Evolutionary conservation across 2,888 invertebrate species (phyloP).

Genomic region (Sinodicranocentrus sp.): DNA sequence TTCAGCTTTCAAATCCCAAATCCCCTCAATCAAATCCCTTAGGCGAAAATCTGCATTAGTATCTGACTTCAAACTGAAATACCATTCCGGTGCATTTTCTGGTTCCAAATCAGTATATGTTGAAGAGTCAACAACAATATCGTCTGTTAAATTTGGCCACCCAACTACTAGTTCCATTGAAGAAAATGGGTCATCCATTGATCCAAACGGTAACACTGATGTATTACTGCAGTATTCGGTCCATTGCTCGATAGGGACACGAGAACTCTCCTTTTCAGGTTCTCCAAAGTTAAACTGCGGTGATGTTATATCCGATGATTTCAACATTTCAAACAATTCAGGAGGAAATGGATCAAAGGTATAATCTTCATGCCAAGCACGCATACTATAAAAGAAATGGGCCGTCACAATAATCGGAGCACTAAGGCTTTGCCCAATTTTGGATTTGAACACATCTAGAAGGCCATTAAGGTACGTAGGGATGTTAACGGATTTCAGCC

Average conservation of each 20-base stretch:
- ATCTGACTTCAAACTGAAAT: slow-evolving; percentile 78
- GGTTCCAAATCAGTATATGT: slow-evolving; percentile 94
- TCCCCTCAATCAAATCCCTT: slow-evolving; percentile 86
- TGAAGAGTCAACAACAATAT: slow-evolving; percentile 91
- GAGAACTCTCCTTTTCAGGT: slow-evolving; percentile 3
- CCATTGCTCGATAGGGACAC: slow-evolving; percentile 40
- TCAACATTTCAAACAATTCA: slow-evolving; percentile 71
- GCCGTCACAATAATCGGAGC: slow-evolving; percentile 85
- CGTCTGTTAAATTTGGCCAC: slow-evolving; percentile 92
- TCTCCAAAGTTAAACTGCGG: slow-evolving; percentile 19
- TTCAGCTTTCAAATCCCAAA: slow-evolving; percentile 83
- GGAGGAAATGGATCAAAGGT: slow-evolving; percentile 73
- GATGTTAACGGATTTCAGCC: slow-evolving; percentile 87
- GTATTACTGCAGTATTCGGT: slow-evolving; percentile 66
- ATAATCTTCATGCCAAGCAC: slow-evolving; percentile 79
- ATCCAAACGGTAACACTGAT: slow-evolving; percentile 73
- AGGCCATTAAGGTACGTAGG: slow-evolving; percentile 90
- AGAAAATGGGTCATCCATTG: slow-evolving; percentile 75
- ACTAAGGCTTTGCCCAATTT: slow-evolving; percentile 83
- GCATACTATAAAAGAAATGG: slow-evolving; percentile 86
- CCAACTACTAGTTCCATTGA: slow-evolving; percentile 81
- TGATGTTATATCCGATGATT: neutral
- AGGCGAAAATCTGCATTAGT: slow-evolving; percentile 84
- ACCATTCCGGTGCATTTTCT: slow-evolving; percentile 87
- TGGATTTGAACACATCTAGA: slow-evolving; percentile 92